These are phyloP conservation scores for Amaurobius ferox DNA, from an alignment of 2,888 invertebrate genomes.

Conservation along the genomic window DNA sequence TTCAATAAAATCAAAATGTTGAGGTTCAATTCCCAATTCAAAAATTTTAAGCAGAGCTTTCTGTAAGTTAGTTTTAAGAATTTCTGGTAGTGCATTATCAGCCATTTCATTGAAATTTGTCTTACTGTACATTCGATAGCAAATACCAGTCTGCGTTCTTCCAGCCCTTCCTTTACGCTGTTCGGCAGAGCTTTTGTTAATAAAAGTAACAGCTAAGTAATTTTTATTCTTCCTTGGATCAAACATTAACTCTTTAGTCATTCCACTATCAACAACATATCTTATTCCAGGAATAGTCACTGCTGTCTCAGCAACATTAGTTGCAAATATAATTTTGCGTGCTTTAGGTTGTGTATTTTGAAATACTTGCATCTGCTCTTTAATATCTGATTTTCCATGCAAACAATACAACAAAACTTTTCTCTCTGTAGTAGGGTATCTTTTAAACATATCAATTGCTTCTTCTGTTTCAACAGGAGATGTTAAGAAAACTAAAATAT, in stretches of 20 bases:
- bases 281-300: constrained; percentile 78
- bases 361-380: constrained; percentile 77
- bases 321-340: constrained; percentile 78
- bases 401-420: constrained; percentile 31
- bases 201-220: constrained; percentile 75
- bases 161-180: constrained; percentile 79
- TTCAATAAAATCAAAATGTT: constrained; percentile 76
- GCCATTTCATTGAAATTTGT: constrained; percentile 76
- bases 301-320: constrained; percentile 79
- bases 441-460: constrained; percentile 72
- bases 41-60: constrained; percentile 62
- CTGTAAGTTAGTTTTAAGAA: constrained; percentile 74
- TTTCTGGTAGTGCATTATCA: constrained; percentile 76
- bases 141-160: constrained; percentile 77
- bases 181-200: constrained; percentile 77
- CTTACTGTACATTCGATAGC: constrained; percentile 77
- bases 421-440: constrained; percentile 12
- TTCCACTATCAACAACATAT: constrained; percentile 78
- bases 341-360: constrained; percentile 17
- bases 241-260: constrained; percentile 77
- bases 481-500: constrained; percentile 75
- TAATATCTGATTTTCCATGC: constrained; percentile 76
- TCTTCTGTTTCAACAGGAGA: constrained; percentile 76
- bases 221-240: constrained; percentile 76
- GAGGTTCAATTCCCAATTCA: constrained; percentile 74